Conservation (phyloP, 2,888 invertebrate species). For the Prenolepis imparis region DNA sequence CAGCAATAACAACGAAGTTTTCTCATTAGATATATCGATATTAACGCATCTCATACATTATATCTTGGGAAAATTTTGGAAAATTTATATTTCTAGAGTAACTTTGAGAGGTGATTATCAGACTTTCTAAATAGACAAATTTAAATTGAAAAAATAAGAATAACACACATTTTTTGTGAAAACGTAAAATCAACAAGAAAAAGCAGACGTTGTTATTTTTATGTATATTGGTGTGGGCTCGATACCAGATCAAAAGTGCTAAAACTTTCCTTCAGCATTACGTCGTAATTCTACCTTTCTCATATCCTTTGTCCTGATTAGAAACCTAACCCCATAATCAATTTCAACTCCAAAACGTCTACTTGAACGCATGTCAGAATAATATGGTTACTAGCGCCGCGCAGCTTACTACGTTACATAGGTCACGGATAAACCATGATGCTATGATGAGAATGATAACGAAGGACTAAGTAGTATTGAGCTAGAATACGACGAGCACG, state of each 20-base stretch:
- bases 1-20: not conserved
- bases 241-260: conserved; percentile 78
- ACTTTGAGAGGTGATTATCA: not conserved
- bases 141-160: not conserved
- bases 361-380: conserved; percentile 81
- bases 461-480: conserved; percentile 31
- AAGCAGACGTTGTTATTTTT: conserved; percentile 69
- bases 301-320: conserved; percentile 49
- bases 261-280: conserved; percentile 73
- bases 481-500: not conserved
- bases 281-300: conserved; percentile 59
- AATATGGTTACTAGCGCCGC: conserved; percentile 62
- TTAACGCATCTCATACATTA: not conserved
- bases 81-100: not conserved
- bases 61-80: not conserved
- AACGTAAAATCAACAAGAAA: conserved; percentile 42
- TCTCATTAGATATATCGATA: not conserved
- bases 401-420: conserved; percentile 60
- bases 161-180: not conserved
- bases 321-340: conserved; percentile 55
- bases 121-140: not conserved
- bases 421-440: conserved; percentile 54
- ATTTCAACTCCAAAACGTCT: conserved; percentile 69
- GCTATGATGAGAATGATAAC: conserved; percentile 50
- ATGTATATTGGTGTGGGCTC: conserved; percentile 71